phyloP scores from a whole-genome alignment of 2,113 vertebrate species.

The Macaca mulatta region DNA sequence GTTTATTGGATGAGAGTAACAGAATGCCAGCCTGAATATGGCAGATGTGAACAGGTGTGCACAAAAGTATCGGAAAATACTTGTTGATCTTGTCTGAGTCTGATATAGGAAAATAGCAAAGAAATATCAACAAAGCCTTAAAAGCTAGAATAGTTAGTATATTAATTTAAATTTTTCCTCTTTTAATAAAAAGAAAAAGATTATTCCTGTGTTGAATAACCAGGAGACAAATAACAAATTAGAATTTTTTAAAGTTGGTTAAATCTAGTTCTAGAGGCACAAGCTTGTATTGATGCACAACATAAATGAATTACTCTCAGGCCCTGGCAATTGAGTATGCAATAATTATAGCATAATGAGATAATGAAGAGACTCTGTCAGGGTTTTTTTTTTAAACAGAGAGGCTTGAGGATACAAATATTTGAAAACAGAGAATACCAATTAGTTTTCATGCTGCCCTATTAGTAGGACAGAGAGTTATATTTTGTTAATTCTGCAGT shows the following conservation, averaged over 20 bases:
- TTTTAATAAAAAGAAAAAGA: conserved; percentile 13
- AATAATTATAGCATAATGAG: conserved; percentile 81
- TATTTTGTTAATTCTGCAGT: conserved; percentile 55
- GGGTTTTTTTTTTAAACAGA: conserved; percentile 63
- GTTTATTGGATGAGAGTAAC: background rate
- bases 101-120: background rate
- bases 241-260: conserved; percentile 57
- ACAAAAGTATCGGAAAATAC: too few species aligned
- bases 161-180: conserved; percentile 32
- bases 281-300: conserved; percentile 67
- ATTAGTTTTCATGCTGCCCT: conserved; percentile 78
- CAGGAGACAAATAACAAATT: conserved; percentile 26
- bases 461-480: conserved; percentile 61
- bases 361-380: conserved; percentile 79
- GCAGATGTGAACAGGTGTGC: background rate
- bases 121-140: background rate
- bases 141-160: background rate
- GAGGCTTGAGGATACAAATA: conserved; percentile 70
- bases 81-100: background rate
- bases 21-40: background rate
- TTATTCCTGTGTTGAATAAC: conserved; percentile 42
- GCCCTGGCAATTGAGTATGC: conserved; percentile 64
- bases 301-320: conserved; percentile 69
- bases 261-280: conserved; percentile 59
- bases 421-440: conserved; percentile 80